phyloP scores from a whole-genome alignment of 1,140 invertebrate genomes.

The Spodoptera litura region DNA sequence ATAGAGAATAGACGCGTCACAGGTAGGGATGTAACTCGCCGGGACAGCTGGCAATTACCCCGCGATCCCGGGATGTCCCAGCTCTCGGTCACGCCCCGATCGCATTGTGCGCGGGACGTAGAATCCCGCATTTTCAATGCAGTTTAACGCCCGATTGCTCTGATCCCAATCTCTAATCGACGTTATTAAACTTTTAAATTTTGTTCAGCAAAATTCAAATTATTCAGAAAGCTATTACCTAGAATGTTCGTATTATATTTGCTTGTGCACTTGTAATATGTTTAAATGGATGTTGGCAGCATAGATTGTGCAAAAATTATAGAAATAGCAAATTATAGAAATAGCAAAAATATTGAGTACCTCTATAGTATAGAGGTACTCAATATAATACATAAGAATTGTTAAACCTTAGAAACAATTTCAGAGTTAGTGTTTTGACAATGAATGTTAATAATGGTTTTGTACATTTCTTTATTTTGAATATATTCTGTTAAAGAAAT shows the following conservation, averaged over 20 bases:
- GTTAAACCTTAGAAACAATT: no score
- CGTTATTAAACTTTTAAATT: constrained; percentile 42
- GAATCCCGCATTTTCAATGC: constrained; percentile 43
- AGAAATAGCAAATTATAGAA: no score
- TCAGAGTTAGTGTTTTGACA: no score
- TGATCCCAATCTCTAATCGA: constrained; percentile 39
- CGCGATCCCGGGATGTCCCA: constrained; percentile 10
- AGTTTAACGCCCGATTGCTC: constrained; percentile 38
- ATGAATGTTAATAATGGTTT: no score
- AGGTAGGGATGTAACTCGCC: constrained; percentile 14
- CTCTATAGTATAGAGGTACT: no score
- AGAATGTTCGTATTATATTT: not conserved
- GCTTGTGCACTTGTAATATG: not conserved
- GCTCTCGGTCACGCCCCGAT: constrained; percentile 22
- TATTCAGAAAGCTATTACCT: constrained; percentile 17
- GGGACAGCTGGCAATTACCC: constrained; percentile 39
- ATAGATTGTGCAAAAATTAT: no score
- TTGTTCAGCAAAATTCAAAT: constrained; percentile 20
- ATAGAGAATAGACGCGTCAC: constrained; percentile 10
- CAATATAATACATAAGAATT: no score
- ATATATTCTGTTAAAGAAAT: no score
- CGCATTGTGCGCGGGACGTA: constrained; percentile 34
- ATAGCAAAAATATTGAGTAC: no score
- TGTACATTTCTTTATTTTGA: no score
- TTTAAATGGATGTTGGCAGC: not conserved